phyloP scores from a whole-genome alignment of 2,113 vertebrate species.

The Lepisosteus osseus region DNA sequence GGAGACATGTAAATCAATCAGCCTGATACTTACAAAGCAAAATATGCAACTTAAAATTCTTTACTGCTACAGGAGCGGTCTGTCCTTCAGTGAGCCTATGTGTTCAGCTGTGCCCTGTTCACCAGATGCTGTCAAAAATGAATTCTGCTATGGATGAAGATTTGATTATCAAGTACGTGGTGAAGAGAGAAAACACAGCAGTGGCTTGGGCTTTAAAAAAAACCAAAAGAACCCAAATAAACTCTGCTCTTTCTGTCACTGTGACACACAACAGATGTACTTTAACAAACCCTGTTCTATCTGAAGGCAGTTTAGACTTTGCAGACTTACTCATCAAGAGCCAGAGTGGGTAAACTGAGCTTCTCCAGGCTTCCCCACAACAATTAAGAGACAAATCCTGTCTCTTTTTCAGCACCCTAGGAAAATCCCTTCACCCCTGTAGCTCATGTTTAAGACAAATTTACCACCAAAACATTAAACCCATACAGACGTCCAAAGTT shows the following conservation, averaged over 20 bases:
- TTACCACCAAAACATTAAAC: too few relatives aligned
- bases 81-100: too few relatives aligned
- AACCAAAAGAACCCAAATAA: neutral
- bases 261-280: constrained; percentile 11
- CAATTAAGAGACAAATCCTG: constrained; percentile 1
- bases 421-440: too few relatives aligned
- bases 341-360: neutral
- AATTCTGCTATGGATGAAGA: too few relatives aligned
- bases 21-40: too few relatives aligned
- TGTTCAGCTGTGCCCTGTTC: too few relatives aligned
- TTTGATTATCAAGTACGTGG: neutral
- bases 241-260: constrained; percentile 11
- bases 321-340: neutral
- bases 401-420: neutral
- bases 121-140: too few relatives aligned
- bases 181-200: neutral
- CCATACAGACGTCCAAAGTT: too few relatives aligned
- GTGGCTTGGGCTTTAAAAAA: neutral
- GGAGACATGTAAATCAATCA: too few relatives aligned
- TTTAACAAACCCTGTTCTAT: neutral
- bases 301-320: neutral
- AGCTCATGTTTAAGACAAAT: too few relatives aligned
- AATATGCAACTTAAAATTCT: too few relatives aligned
- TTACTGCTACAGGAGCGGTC: too few relatives aligned
- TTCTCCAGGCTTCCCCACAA: constrained; percentile 4